Evolutionary conservation across 2,888 invertebrate genomes (phyloP).

Genomic region (Phyto melanocephala): DNA sequence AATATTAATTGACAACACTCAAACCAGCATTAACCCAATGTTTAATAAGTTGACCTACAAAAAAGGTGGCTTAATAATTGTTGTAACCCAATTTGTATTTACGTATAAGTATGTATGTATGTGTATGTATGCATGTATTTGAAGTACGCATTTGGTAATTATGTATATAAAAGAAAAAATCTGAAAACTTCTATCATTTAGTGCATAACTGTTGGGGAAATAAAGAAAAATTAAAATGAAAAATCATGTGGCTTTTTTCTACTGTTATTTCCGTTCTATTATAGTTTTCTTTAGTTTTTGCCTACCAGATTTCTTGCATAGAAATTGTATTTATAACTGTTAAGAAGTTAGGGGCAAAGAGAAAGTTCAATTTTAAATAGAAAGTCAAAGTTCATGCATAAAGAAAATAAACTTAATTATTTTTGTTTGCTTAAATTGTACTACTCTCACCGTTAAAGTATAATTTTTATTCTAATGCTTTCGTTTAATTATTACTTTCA

Average conservation of each 20-base stretch:
- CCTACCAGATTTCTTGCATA: conserved; percentile 15
- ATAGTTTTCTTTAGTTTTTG: not conserved
- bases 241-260: conserved; percentile 17
- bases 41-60: not conserved
- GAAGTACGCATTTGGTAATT: not conserved
- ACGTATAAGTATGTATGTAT: no score
- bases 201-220: conserved; percentile 29
- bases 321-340: conserved; percentile 12
- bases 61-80: not conserved
- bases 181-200: conserved; percentile 30
- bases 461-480: no score
- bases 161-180: conserved; percentile 10
- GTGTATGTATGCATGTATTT: no score
- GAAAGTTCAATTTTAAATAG: conserved; percentile 37
- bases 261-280: not conserved
- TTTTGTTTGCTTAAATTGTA: no score
- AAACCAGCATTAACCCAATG: not conserved
- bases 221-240: no score
- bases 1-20: not conserved
- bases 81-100: not conserved
- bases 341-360: conserved; percentile 14
- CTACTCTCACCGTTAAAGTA: no score
- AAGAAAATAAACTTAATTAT: conserved; percentile 20
- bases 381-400: conserved; percentile 51
- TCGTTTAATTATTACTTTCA: no score